Base-by-base conservation (phyloP, 2,113 vertebrate species). In the Mus pahari region DNA sequence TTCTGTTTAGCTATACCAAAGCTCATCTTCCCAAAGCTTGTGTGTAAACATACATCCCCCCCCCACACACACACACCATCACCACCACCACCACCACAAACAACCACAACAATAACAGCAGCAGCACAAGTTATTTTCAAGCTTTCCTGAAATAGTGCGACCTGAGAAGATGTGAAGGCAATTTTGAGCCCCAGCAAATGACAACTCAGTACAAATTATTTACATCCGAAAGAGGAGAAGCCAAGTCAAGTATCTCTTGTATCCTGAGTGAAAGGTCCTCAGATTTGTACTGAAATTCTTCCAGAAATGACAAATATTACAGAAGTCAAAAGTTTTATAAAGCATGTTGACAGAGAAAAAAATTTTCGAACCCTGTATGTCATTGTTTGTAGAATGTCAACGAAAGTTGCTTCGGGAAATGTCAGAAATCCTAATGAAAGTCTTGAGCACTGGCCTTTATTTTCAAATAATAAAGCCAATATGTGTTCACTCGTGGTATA, bases 101-200 rank as follows among this genome's bases (percentile, higher is more conserved):
- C 9, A 75, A 20, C 3, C 19, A 12, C n/a, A 83, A 10, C 36
- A 83, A 36, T 22, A 82, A 36, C 58, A 45, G 26, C 60, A 84
- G 26, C 55, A 60, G 11, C 99, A 1, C 24, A 99, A 98, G 99
- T 99, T 24, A 99, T 99, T 98, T 99, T 99, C 97, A 62, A 31
- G 81, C 82, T 86, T 86, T 86, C 28, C 42, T 66, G 60, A 66
- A 99, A 98, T 95, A 99, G 98, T 91, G 99, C 99, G 81, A 99
- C 99, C 97, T 99, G 99, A 58, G 99, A 99, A 96, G 99, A 99
- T 26, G 99, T 99, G 96, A 99, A 98, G 96, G 99, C 98, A 97
- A 99, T 50, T 99, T 66, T 73, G 99, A 39, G 98, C 99, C 97
- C 99, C 99, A 2, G 99, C 99, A 91, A 98, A 89, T 0, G 98